Evolutionary conservation across 2,888 invertebrate genomes (phyloP).

Genomic region (Phaedon cochleariae): DNA sequence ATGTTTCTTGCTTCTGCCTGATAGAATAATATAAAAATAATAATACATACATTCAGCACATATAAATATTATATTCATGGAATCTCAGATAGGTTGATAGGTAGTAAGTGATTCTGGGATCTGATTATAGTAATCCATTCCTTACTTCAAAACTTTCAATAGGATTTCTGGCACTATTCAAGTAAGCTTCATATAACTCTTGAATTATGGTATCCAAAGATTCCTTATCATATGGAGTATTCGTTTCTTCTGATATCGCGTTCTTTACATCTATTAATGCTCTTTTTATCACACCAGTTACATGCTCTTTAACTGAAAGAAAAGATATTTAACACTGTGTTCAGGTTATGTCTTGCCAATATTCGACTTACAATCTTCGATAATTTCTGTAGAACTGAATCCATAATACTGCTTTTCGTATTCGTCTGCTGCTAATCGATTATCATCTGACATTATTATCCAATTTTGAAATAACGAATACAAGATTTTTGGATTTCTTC

Average conservation of each 20-base stretch:
- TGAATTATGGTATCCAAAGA: slow-evolving; percentile 13
- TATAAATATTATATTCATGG: no score
- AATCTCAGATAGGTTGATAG: no score
- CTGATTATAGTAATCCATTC: no score
- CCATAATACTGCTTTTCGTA: slow-evolving; percentile 37
- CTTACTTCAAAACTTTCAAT: slow-evolving; percentile 30
- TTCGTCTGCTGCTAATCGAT: slow-evolving; percentile 30
- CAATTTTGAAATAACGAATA: no score
- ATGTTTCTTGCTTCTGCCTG: slow-evolving; percentile 31
- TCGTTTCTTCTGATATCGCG: slow-evolving; percentile 11
- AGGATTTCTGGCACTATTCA: slow-evolving; percentile 21
- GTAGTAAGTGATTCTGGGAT: no score
- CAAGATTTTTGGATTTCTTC: no score
- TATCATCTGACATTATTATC: slow-evolving; percentile 13
- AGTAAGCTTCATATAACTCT: slow-evolving; percentile 24
- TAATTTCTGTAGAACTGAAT: slow-evolving; percentile 31
- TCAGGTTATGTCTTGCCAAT: not conserved
- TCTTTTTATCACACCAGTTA: slow-evolving; percentile 20
- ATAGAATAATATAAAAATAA: no score
- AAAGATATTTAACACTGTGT: not conserved
- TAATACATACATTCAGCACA: no score
- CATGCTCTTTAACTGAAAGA: slow-evolving; percentile 25
- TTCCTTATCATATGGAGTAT: slow-evolving; percentile 14
- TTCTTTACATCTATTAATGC: slow-evolving; percentile 26
- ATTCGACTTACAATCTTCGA: slow-evolving; percentile 25